These are phyloP conservation scores for Simalia tracyae DNA, from an alignment of 2,797 vertebrate genomes.

Conservation along the genomic window DNA sequence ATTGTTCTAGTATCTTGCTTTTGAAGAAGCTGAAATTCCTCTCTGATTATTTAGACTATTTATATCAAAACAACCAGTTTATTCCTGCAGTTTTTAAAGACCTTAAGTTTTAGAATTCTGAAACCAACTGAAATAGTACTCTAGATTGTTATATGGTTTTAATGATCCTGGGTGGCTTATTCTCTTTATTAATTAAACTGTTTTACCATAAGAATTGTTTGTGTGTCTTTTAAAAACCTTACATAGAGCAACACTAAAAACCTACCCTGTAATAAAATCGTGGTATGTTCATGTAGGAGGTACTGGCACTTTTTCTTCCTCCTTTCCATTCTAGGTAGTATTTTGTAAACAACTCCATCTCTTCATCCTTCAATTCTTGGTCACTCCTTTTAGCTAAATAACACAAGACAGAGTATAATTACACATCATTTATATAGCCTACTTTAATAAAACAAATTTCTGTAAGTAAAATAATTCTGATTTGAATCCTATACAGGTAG, in stretches of 20 bases:
- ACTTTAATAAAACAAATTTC: not conserved
- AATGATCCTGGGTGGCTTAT: not conserved
- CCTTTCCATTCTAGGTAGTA: conserved; percentile 93
- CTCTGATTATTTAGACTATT: not conserved
- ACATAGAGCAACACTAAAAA: not conserved
- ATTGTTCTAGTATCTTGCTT: not conserved
- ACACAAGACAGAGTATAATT: conserved; percentile 49
- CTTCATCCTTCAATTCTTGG: conserved; percentile 89
- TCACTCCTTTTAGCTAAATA: conserved; percentile 83
- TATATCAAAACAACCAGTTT: not conserved
- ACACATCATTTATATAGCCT: not conserved
- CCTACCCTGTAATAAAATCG: conserved; percentile 96
- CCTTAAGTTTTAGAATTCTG: not conserved
- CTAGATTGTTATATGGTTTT: not conserved
- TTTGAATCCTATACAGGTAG: not conserved
- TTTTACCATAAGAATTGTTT: not conserved
- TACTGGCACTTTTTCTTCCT: conserved; percentile 73
- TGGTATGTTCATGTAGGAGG: conserved; percentile 86
- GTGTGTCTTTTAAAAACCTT: not conserved
- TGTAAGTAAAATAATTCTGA: not conserved
- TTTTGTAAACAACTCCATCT: conserved; percentile 89
- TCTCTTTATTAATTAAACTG: not conserved
- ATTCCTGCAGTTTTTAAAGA: not conserved
- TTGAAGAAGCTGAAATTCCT: not conserved
- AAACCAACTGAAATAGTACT: not conserved